A percentile compares a stretch with the other conserved stretches of the same genome.
These are phyloP conservation scores for Agelastica alni DNA, from an alignment of 2,888 invertebrate genomes.

Conservation along the genomic window DNA sequence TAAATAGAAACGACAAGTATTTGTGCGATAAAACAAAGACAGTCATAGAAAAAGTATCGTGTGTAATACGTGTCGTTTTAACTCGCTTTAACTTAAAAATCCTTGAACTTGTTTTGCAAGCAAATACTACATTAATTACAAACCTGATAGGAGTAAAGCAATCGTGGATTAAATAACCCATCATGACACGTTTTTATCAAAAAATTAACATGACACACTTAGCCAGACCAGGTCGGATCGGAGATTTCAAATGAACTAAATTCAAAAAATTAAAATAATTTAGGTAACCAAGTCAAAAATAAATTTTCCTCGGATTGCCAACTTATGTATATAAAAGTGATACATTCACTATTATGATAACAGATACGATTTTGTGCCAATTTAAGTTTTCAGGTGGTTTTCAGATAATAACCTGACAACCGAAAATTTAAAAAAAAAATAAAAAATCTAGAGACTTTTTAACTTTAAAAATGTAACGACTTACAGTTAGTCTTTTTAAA, in stretches of 20 bases:
- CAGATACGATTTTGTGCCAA: too few relatives aligned
- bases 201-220: constrained; percentile 14
- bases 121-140: too few relatives aligned
- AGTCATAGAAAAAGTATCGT: too few relatives aligned
- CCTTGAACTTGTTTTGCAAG: too few relatives aligned
- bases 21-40: too few relatives aligned
- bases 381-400: background rate
- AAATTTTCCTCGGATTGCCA: constrained; percentile 15
- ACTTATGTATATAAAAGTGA: constrained; percentile 6
- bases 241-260: constrained; percentile 26
- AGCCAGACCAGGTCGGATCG: constrained; percentile 28
- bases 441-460: background rate
- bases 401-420: background rate
- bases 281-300: constrained; percentile 14
- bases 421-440: too few relatives aligned
- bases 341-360: background rate
- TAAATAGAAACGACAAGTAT: too few relatives aligned
- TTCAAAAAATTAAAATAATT: constrained; percentile 28
- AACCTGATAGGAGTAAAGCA: constrained; percentile 36
- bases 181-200: constrained; percentile 18
- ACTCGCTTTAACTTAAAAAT: too few relatives aligned
- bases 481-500: too few relatives aligned
- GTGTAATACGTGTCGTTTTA: too few relatives aligned
- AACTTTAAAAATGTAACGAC: too few relatives aligned
- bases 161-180: constrained; percentile 39